Evolutionary conservation across 37 sponge, comb jelly and placozoan species (phyloP).

Genomic region (Spongilla lacustris): DNA sequence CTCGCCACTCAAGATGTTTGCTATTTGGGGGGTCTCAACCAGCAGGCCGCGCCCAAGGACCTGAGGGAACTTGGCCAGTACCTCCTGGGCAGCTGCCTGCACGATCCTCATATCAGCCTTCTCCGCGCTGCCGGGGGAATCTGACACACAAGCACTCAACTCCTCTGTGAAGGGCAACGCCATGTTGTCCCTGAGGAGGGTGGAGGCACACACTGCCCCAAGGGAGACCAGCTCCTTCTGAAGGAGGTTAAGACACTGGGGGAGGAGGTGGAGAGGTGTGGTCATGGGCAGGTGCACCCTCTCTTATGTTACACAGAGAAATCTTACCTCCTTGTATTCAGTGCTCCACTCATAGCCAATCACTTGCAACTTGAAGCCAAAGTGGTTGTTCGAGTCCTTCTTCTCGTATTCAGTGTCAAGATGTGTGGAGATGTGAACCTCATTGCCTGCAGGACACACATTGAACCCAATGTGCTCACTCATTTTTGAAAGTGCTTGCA

Average conservation of each 20-base stretch:
- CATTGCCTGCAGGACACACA: slow-evolving; percentile 61
- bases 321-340: slow-evolving; percentile 43
- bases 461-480: background rate
- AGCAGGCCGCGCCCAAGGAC: slow-evolving; percentile 75
- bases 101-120: slow-evolving; percentile 90
- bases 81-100: slow-evolving; percentile 79
- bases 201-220: slow-evolving; percentile 76
- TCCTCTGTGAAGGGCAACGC: slow-evolving; percentile 66
- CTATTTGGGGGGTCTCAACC: slow-evolving; percentile 60
- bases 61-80: slow-evolving; percentile 51
- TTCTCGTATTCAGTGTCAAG: slow-evolving; percentile 94
- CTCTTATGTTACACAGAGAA: background rate
- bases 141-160: slow-evolving; percentile 57
- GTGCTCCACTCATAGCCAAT: slow-evolving; percentile 88
- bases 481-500: too few relatives aligned
- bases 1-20: slow-evolving; percentile 66
- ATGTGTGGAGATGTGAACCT: slow-evolving; percentile 72
- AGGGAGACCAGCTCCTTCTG: slow-evolving; percentile 86
- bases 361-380: slow-evolving; percentile 88
- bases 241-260: slow-evolving; percentile 60
- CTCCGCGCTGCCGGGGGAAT: slow-evolving; percentile 22
- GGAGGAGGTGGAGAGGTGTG: background rate
- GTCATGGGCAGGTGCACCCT: background rate
- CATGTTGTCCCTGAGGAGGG: slow-evolving; percentile 67
- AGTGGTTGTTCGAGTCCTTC: slow-evolving; percentile 81